Percentiles rank a stretch among this genome's conserved stretches.
Conservation (phyloP, 2,888 invertebrate genomes). For the Lithophane leautieri region DNA sequence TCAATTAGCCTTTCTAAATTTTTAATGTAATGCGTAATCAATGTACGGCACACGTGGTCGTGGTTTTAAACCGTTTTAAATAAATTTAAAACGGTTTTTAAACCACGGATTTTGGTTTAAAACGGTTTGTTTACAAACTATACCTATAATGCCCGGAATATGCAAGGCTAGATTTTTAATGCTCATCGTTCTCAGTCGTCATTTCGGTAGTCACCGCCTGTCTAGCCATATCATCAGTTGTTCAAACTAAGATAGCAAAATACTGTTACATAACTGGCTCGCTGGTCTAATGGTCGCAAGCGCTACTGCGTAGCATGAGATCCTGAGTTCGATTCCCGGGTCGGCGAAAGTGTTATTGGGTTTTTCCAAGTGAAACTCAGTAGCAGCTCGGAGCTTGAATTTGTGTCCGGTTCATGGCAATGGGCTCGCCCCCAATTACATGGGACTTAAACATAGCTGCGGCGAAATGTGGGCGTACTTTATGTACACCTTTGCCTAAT, state of each 20-base stretch:
- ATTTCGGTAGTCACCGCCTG: no score
- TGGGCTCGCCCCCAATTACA: background rate
- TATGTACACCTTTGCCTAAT: background rate
- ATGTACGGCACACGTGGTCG: no score
- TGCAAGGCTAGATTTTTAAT: no score
- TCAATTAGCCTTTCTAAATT: no score
- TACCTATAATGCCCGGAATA: no score
- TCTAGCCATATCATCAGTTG: no score
- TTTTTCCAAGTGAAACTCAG: background rate
- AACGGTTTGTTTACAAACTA: no score
- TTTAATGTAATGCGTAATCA: no score
- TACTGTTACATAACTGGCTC: background rate
- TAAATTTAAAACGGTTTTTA: no score
- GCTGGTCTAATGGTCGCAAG: background rate
- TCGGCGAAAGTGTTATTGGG: background rate
- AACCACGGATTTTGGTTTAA: no score
- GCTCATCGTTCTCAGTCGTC: no score
- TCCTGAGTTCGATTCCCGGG: background rate
- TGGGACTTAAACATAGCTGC: background rate
- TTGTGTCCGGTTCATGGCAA: background rate
- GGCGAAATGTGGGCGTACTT: background rate
- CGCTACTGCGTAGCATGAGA: background rate
- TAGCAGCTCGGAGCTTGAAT: background rate
- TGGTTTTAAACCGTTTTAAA: no score
- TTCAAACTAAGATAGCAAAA: background rate